phyloP scores from a whole-genome alignment of 64 coral and sea anemone genomes.

The Porites lutea region DNA sequence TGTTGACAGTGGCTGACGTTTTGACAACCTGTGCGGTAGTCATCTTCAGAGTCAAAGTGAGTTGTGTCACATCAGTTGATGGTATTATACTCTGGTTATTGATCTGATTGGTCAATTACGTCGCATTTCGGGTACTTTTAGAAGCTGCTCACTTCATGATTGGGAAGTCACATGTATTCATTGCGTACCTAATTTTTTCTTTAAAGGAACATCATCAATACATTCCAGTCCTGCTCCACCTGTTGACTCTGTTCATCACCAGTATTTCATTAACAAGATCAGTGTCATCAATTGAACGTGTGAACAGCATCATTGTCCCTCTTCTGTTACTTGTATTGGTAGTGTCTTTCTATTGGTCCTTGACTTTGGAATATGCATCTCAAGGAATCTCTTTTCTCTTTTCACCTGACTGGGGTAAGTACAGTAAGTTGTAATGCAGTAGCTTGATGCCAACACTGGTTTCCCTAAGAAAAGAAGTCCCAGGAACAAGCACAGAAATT shows the following conservation, averaged over 20 bases:
- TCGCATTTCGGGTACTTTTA: no score
- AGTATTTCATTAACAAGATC: slow-evolving; percentile 53
- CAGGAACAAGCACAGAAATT: no score
- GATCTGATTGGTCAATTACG: no score
- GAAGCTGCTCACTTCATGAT: no score
- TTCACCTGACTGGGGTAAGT: slow-evolving; percentile 83
- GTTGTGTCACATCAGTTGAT: no score
- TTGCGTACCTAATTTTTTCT: neutral
- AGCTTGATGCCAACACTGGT: no score
- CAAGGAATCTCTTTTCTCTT: slow-evolving; percentile 78
- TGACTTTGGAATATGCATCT: slow-evolving; percentile 77
- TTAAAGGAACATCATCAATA: slow-evolving; percentile 44
- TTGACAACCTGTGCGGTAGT: no score
- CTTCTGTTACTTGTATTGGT: slow-evolving; percentile 60
- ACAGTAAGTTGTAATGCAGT: no score
- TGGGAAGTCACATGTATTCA: neutral
- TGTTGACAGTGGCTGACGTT: no score
- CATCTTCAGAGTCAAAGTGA: no score
- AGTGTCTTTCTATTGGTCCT: slow-evolving; percentile 79
- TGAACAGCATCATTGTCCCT: slow-evolving; percentile 76
- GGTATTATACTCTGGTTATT: no score
- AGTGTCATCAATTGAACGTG: slow-evolving; percentile 77
- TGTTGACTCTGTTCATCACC: slow-evolving; percentile 70
- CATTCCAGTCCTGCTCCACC: slow-evolving; percentile 68
- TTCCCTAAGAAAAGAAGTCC: no score